Evolutionary conservation across 2,113 vertebrate genomes (phyloP).

Genomic region (Plectropomus leopardus): DNA sequence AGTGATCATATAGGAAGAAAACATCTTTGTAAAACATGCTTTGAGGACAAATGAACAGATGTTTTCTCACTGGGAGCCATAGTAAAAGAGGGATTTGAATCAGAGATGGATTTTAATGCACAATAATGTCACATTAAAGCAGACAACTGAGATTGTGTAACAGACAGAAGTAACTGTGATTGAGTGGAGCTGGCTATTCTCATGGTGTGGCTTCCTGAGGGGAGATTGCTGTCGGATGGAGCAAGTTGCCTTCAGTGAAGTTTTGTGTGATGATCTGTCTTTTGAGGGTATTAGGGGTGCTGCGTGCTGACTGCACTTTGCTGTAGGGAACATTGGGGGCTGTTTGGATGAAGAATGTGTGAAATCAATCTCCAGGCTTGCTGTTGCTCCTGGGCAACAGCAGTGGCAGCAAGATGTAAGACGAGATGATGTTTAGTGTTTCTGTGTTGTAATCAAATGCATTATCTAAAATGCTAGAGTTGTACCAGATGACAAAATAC

Average conservation of each 20-base stretch:
- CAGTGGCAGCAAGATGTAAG: not conserved
- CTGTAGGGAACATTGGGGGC: constrained; percentile 30
- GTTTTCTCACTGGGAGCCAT: not conserved
- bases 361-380: constrained; percentile 16
- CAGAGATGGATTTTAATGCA: not conserved
- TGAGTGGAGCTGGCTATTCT: constrained; percentile 1
- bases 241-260: constrained; percentile 23
- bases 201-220: constrained; percentile 14
- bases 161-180: constrained; percentile 17
- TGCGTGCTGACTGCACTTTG: constrained; percentile 32
- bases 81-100: not conserved
- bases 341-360: constrained; percentile 34
- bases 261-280: constrained; percentile 53
- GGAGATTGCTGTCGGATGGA: constrained; percentile 19
- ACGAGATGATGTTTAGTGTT: not conserved
- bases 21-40: not conserved
- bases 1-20: not conserved
- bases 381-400: constrained; percentile 27
- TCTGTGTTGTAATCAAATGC: not conserved
- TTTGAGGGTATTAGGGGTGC: not conserved
- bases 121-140: not conserved
- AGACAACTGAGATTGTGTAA: constrained; percentile 3
- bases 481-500: no score
- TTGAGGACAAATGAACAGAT: not conserved
- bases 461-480: not conserved